Conservation (phyloP, 1,140 invertebrate genomes). For the Planococcus citri region DNA sequence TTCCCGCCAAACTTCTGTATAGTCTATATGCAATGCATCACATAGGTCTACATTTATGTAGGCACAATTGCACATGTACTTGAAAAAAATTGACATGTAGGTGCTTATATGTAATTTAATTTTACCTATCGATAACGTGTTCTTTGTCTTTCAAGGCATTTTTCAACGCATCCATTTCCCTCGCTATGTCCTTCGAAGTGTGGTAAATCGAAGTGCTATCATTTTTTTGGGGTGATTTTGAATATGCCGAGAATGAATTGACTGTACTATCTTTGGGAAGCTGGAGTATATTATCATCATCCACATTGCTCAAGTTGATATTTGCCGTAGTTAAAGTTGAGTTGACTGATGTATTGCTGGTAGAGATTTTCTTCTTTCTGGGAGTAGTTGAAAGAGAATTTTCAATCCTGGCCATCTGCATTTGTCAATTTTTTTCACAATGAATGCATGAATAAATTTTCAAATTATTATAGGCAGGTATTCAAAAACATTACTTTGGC, state of each 20-base stretch:
- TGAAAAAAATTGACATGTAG: no score
- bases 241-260: background rate
- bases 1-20: no score
- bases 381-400: background rate
- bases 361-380: background rate
- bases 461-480: background rate
- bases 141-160: background rate
- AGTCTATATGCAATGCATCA: no score
- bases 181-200: background rate
- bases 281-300: background rate
- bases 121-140: conserved; percentile 12
- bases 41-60: no score
- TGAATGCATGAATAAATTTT: no score
- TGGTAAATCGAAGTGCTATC: background rate
- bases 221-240: background rate
- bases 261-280: no score
- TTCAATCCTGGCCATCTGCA: conserved; percentile 6
- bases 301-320: background rate
- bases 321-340: background rate
- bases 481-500: conserved; percentile 46
- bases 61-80: no score
- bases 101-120: no score
- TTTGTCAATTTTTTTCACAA: background rate
- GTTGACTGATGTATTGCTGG: background rate
- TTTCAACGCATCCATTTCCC: conserved; percentile 9